Evolutionary conservation across 2,888 invertebrate genomes (phyloP), one percentile per base, ranked within the genome.

Genomic region (Koerneria pararmatus): DNA sequence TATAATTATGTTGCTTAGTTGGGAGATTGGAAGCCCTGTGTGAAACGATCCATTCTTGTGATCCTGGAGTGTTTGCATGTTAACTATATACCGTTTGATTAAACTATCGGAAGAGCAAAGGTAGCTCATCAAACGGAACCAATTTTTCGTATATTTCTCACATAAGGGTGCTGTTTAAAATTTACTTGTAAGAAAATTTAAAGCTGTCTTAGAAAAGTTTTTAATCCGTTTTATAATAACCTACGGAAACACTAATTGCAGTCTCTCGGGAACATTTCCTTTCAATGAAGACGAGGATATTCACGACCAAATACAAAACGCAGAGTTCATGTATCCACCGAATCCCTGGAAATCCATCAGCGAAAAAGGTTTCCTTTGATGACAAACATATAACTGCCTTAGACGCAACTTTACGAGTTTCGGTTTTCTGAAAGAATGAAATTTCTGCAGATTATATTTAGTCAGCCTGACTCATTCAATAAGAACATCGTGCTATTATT

Each of bases 241-340:
- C 41, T 34, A 51, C 48, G 29, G 19, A 37, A 41, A 22, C 15
- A 5, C 46, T 24, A 27, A 15, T 70, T 68, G 61, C 72, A 95
- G 95, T 72, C 87, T 98, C 56, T 95, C 95, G 79, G 98, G 97
- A 71, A 98, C 97, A 0, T 98, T 98, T 86, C 97, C 97, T 37
- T 98, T 98, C 87, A 98, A 98, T 86, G 98, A 98, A 86, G 97
- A 98, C 85, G 97, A 98, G 86, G 98, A 98, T 85, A 98, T 98
- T 82, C 91, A 94, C 85, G 97, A 97, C 85, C 98, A 98, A 87
- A 98, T 98, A 75, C 95, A 97, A 86, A 98, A 98, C 87, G 97
- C 97, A 37, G 95, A 95, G 66, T 98, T 98, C 85, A 98, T 98
- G 98, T 98, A 97, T 87, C 98, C 98, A 51, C 91, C 93, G 29